phyloP scores from a whole-genome alignment of 1,140 invertebrate genomes.

The Homarus americanus region DNA sequence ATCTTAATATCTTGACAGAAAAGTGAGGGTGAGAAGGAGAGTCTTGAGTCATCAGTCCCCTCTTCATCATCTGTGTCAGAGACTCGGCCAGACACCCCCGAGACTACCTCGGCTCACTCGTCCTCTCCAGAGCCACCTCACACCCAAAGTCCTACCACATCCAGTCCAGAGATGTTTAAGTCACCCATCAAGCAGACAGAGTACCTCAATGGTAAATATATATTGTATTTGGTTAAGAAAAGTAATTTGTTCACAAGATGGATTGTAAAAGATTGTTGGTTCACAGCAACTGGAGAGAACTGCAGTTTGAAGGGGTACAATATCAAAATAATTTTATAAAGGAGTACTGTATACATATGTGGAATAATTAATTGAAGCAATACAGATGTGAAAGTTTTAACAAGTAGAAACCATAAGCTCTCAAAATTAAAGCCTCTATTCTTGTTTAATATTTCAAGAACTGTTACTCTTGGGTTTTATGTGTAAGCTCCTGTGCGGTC shows the following conservation, averaged over 20 bases:
- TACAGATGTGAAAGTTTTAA: too few species aligned
- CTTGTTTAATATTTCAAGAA: too few species aligned
- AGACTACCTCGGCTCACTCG: conserved; percentile 58
- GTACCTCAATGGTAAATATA: conserved; percentile 58
- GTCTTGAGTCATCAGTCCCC: conserved; percentile 34
- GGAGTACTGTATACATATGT: too few species aligned
- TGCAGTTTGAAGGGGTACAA: too few species aligned
- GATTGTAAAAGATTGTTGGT: neutral
- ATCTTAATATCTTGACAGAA: conserved; percentile 50
- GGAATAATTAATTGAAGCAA: too few species aligned
- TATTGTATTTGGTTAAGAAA: neutral
- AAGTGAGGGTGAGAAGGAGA: conserved; percentile 43
- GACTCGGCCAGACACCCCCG: conserved; percentile 49
- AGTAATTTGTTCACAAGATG: neutral
- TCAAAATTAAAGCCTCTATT: too few species aligned
- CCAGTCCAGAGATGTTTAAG: conserved; percentile 51
- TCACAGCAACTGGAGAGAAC: too few species aligned
- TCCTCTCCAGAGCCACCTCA: conserved; percentile 16
- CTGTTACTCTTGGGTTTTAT: too few species aligned
- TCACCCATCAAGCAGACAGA: conserved; percentile 38
- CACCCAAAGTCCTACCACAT: neutral
- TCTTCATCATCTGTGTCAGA: conserved; percentile 48
- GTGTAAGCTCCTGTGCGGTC: too few species aligned
- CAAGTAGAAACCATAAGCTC: too few species aligned
- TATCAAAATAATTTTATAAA: too few species aligned